These are phyloP conservation scores for Antechinus stuartii DNA, from an alignment of 2,113 vertebrate species.

Conservation along the genomic window DNA sequence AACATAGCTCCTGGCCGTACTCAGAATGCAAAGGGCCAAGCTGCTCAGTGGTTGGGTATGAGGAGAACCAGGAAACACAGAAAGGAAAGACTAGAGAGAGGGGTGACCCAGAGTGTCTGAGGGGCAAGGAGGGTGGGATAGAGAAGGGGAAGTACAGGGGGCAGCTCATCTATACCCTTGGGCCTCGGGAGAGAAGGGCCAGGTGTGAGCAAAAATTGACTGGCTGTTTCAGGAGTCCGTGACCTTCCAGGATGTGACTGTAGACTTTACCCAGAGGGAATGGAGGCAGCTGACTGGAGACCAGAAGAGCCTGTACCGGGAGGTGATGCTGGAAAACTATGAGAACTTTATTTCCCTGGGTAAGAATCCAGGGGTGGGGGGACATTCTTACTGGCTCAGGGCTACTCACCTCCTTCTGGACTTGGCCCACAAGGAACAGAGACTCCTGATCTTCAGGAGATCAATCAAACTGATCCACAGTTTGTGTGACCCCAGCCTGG, in stretches of 20 bases:
- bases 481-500: neutral
- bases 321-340: neutral
- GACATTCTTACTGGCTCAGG: neutral
- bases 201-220: neutral
- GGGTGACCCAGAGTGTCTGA: neutral
- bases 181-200: neutral
- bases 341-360: conserved; percentile 2
- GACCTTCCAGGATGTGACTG: neutral
- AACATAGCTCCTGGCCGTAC: neutral
- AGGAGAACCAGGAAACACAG: neutral
- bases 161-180: neutral
- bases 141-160: too few species aligned
- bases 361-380: neutral
- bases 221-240: neutral
- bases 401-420: neutral
- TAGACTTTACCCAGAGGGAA: neutral
- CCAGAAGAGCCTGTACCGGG: neutral
- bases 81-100: neutral
- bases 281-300: neutral
- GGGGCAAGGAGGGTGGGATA: neutral
- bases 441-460: neutral
- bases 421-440: neutral
- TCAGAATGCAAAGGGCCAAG: neutral
- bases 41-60: neutral
- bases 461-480: neutral